These are phyloP conservation scores for Aurelia aurita complex sp. Pacific DNA, from an alignment of 30 jellyfish, hydroid and myxozoan species.

Conservation along the genomic window DNA sequence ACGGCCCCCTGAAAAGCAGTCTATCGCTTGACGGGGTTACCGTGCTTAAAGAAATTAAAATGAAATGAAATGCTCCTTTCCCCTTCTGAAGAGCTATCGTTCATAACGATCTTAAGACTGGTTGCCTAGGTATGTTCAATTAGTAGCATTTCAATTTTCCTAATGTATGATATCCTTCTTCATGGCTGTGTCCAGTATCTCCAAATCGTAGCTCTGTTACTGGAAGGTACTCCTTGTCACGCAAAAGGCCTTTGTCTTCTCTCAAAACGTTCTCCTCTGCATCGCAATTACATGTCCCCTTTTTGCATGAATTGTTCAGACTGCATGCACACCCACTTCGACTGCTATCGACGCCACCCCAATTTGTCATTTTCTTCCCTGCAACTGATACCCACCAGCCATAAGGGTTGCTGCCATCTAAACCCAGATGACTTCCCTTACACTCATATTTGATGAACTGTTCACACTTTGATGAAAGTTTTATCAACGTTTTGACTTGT, in stretches of 20 bases:
- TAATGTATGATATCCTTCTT: conserved; percentile 15
- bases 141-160: conserved; percentile 24
- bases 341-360: conserved; percentile 31
- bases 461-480: conserved; percentile 2
- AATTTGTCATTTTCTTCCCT: conserved; percentile 26
- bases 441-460: conserved; percentile 28
- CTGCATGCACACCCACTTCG: conserved; percentile 33
- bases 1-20: no score
- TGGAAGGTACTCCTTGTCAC: conserved; percentile 29
- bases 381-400: conserved; percentile 42
- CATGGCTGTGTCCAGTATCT: conserved; percentile 41
- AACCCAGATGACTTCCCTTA: not conserved
- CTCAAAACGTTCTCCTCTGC: conserved; percentile 10
- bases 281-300: conserved; percentile 34
- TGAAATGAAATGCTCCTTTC: no score
- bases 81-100: no score
- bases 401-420: not conserved
- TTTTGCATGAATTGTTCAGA: conserved; percentile 1
- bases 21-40: no score
- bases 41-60: no score
- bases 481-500: conserved; percentile 9
- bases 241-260: conserved; percentile 21
- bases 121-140: not conserved
- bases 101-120: no score
- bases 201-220: conserved; percentile 54